Evolutionary conservation across 92 coral and sea anemone genomes (phyloP).

Genomic region (Umimayanthus chanpuru): DNA sequence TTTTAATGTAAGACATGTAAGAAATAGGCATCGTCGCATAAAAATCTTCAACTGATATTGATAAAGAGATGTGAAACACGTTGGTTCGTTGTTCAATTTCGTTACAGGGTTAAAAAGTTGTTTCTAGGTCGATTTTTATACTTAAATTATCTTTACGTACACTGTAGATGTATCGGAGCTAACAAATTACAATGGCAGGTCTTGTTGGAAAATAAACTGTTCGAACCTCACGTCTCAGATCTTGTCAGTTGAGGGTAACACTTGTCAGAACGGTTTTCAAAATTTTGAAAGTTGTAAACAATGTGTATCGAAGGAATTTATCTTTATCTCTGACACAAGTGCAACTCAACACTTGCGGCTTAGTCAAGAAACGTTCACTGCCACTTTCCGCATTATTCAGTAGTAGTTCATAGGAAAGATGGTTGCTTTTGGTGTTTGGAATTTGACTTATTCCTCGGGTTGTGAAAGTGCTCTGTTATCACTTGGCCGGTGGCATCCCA

Average conservation of each 20-base stretch:
- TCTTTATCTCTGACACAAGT: too few species aligned
- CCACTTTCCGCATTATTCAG: neutral
- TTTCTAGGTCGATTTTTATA: neutral
- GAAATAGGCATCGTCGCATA: neutral
- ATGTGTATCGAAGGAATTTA: neutral
- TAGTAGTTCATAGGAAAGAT: neutral
- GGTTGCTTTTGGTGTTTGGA: neutral
- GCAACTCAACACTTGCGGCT: neutral
- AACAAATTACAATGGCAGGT: slow-evolving; percentile 11
- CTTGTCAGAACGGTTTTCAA: neutral
- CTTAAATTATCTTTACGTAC: neutral
- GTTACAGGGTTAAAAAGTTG: neutral
- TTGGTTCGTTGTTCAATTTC: too few species aligned
- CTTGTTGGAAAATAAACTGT: neutral
- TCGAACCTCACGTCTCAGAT: neutral
- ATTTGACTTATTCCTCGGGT: neutral
- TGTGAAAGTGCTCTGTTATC: too few species aligned
- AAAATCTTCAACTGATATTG: neutral
- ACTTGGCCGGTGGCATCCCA: too few species aligned
- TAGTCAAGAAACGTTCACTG: neutral
- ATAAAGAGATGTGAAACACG: neutral
- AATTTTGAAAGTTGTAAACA: neutral
- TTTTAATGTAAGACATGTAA: slow-evolving; percentile 18
- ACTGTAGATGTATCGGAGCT: neutral
- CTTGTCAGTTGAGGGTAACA: neutral